A percentile compares a stretch with the other conserved stretches of the same genome.
These are phyloP conservation scores for Paraplagusia blochii DNA, from an alignment of 2,113 vertebrate species.

Conservation along the genomic window DNA sequence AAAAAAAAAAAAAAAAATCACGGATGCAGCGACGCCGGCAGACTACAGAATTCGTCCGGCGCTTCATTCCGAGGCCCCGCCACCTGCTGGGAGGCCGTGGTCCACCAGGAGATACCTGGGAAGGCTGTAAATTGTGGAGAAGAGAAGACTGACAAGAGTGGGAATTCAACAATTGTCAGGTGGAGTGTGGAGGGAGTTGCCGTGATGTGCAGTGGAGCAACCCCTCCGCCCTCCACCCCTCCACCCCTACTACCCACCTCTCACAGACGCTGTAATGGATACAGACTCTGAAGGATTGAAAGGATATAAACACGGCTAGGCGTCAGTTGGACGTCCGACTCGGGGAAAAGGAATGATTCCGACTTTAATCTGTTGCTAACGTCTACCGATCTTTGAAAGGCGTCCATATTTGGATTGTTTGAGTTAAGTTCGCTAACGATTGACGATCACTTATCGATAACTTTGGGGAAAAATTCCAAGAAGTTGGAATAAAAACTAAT, in stretches of 20 bases:
- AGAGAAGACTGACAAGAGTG: conserved; percentile 56
- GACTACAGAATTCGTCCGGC: conserved; percentile 37
- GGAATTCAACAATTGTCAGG: conserved; percentile 66
- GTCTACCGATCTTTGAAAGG: too few relatives aligned
- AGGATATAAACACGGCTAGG: conserved; percentile 37
- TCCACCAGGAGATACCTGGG: conserved; percentile 50
- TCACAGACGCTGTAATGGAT: conserved; percentile 63
- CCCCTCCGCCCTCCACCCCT: conserved; percentile 49
- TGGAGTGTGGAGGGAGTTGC: conserved; percentile 45
- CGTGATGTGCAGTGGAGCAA: conserved; percentile 59
- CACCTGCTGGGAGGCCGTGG: conserved; percentile 20
- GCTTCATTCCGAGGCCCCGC: conserved; percentile 26
- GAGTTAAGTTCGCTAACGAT: too few relatives aligned
- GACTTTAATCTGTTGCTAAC: too few relatives aligned
- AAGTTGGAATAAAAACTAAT: too few relatives aligned
- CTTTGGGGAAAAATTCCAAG: too few relatives aligned
- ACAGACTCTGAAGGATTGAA: conserved; percentile 56
- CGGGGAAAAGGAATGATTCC: too few relatives aligned
- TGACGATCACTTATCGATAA: too few relatives aligned
- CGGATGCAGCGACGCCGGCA: conserved; percentile 14
- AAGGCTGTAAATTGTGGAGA: conserved; percentile 49
- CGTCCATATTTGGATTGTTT: too few relatives aligned
- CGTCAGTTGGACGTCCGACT: conserved; percentile 67
- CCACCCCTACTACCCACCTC: conserved; percentile 52
- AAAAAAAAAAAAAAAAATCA: too few relatives aligned